Base-by-base conservation (phyloP, 2,888 invertebrate genomes). In the Eurytoma adleriae region DNA sequence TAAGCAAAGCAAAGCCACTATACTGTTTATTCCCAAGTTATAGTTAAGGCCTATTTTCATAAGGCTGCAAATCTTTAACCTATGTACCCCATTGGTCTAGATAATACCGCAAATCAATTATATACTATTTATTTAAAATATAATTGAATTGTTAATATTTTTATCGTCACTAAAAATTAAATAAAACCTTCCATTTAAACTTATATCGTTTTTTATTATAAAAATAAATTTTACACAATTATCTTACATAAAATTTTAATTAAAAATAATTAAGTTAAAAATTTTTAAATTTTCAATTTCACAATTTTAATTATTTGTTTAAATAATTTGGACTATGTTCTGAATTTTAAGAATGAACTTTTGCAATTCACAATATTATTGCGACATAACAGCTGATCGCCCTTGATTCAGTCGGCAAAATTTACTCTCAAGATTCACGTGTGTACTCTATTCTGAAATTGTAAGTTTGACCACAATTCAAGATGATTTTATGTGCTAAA, bases 331-430 rank as follows among this genome's bases (percentile, higher is more conserved):
- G 30, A 10, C 5, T n/a, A 2, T 30, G 14, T 2, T 14, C 10
- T 20, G 27, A 1, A 50, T 59, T 62, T 2, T 52, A 30, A 62
- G 20, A 59, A 50, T 50, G 24, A 52, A 50, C 27, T 59, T 69
- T 76, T 54, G 62, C 69, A 77, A 62, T 70, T n/a, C 57, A n/a
- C 2, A 50, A 16, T 52, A 24, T 62, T 54, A 30, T 62, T 48
- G 30, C 70, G 48, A 48, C 70, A 77, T 48, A 57, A 70, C 70
- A 77, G 77, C 77, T 77, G 77, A 77, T 70, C 20, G 70, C 20
- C 54, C 56, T 61, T 64, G 50, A 20, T n/a, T 27, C 52, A 66
- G 66, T 66, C 66, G 54, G 48, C 67, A 40, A 72, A 71, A 72
- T 67, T 74, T 4, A 40, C 16, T 56, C 50, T 0, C 40, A 48